A percentile compares a stretch with the other conserved stretches of the same genome.
Conservation (phyloP, 2,888 invertebrate genomes). For the Oxytorus armatus region DNA sequence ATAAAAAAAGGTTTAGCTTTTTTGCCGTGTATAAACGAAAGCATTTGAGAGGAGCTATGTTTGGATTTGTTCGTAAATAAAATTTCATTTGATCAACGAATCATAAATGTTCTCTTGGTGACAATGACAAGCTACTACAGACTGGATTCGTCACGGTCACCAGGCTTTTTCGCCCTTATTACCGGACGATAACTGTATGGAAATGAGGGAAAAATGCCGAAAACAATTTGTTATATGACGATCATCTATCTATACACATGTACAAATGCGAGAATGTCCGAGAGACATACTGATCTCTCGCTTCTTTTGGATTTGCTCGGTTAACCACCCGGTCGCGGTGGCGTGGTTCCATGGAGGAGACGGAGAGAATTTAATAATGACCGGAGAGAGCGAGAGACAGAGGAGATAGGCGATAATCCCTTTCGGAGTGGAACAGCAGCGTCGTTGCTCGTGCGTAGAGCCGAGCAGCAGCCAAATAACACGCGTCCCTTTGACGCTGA, state of each 20-base stretch:
- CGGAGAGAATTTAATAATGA: conserved; percentile 47
- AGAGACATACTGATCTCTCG: conserved; percentile 26
- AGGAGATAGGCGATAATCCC: conserved; percentile 75
- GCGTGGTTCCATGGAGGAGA: conserved; percentile 29
- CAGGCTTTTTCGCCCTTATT: conserved; percentile 39
- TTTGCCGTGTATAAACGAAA: background rate
- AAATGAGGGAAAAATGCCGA: conserved; percentile 22
- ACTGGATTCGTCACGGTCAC: conserved; percentile 47
- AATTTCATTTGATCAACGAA: conserved; percentile 19
- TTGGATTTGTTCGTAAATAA: background rate
- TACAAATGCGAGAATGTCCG: too few relatives aligned
- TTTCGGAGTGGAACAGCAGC: conserved; percentile 70
- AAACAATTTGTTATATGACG: conserved; percentile 18
- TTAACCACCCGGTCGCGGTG: conserved; percentile 54
- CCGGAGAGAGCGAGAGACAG: conserved; percentile 5
- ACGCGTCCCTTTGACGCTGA: conserved; percentile 67
- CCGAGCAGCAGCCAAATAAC: conserved; percentile 62
- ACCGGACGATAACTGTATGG: conserved; percentile 13
- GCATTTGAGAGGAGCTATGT: background rate
- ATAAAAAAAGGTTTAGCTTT: too few relatives aligned
- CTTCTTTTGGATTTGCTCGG: conserved; percentile 60
- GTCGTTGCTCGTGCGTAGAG: conserved; percentile 68
- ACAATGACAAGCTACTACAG: background rate
- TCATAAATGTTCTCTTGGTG: conserved; percentile 16
- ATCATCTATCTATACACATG: background rate